Conservation (phyloP, 2,888 invertebrate species). For the Liopterus haemorrhoidalis region DNA sequence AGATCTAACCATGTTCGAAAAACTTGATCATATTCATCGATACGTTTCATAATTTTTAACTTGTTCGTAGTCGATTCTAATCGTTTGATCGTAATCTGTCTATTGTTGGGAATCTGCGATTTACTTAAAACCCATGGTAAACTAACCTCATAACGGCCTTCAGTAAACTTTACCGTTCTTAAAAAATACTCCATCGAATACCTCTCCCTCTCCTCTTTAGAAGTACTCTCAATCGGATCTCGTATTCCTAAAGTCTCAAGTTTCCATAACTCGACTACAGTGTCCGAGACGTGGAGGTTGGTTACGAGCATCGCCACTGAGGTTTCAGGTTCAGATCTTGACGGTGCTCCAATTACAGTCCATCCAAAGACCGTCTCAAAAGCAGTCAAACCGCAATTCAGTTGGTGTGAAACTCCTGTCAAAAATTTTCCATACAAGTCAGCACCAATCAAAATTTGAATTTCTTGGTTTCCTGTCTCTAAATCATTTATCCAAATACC, state of each 20-base stretch:
- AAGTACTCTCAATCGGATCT: not conserved
- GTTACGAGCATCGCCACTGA: too few species aligned
- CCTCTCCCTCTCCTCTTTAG: not conserved
- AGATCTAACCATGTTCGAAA: not conserved
- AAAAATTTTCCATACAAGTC: not conserved
- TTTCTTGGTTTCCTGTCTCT: not conserved
- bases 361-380: not conserved
- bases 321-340: not conserved
- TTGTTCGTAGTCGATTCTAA: not conserved
- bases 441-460: not conserved
- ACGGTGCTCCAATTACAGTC: not conserved
- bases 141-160: constrained; percentile 1
- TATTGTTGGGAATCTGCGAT: not conserved
- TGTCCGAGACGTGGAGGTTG: not conserved
- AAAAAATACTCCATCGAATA: not conserved
- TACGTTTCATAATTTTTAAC: not conserved
- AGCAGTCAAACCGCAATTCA: not conserved
- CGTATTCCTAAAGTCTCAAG: too few species aligned
- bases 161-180: not conserved
- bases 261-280: not conserved
- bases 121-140: not conserved
- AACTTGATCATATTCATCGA: not conserved
- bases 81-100: not conserved
- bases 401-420: not conserved
- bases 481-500: not conserved